Conservation (phyloP, 1,140 invertebrate species). For the Ostrea edulis region DNA sequence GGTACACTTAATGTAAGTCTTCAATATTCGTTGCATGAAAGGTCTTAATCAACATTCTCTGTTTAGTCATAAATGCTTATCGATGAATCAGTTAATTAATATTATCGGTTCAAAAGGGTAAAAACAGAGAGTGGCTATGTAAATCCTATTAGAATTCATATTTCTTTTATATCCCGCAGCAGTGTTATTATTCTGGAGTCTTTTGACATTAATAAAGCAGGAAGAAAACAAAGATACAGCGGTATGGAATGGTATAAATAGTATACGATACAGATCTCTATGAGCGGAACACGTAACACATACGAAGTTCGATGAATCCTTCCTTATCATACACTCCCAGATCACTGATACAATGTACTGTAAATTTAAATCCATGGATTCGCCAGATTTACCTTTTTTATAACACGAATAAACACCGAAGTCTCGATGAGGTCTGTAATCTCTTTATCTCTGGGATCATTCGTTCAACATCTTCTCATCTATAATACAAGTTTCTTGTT, state of each 20-base stretch:
- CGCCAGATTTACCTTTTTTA: neutral
- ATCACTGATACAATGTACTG: neutral
- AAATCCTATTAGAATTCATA: neutral
- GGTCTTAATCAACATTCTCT: neutral
- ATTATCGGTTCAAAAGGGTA: neutral
- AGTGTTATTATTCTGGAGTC: neutral
- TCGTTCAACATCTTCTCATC: neutral
- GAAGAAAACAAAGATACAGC: slow-evolving; percentile 22
- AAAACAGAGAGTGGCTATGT: neutral
- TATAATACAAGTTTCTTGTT: neutral
- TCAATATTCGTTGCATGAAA: too few species aligned
- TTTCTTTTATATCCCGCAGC: neutral
- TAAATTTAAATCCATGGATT: neutral
- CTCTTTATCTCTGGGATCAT: slow-evolving; percentile 9
- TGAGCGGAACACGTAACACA: slow-evolving; percentile 26
- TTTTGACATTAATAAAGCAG: neutral
- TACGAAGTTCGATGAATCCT: neutral
- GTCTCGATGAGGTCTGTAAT: neutral
- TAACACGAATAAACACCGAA: neutral
- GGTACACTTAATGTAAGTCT: too few species aligned
- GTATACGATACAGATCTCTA: slow-evolving; percentile 19
- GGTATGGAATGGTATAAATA: neutral
- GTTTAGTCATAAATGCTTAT: slow-evolving; percentile 17
- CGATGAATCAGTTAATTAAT: neutral
- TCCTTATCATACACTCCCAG: neutral